Base-by-base conservation (phyloP, 2,797 vertebrate genomes). In the Threskiornis aethiopicus region DNA sequence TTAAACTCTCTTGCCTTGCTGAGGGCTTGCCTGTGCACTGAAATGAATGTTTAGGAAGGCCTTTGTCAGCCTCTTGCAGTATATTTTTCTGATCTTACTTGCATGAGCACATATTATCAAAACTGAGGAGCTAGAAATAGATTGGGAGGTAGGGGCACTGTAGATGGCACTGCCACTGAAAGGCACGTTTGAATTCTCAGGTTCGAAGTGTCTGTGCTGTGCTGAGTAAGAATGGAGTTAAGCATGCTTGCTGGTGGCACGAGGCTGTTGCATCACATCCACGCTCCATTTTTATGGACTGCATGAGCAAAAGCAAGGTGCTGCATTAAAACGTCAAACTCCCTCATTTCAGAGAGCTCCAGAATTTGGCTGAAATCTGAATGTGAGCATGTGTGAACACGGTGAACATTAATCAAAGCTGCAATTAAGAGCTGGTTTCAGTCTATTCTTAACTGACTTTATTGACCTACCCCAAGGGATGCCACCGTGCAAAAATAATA, bases 41-140 rank as follows among this genome's bases (percentile, higher is more conserved):
- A 81, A 66, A 75, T 46, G 2, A 55, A 64, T 7, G 3, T 90
- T 81, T 66, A 76, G 75, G 20, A 58, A 81, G 72, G 20, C 16
- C 51, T 72, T 61, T 87, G 29, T 54, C 21, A 76, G 29, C 24
- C 10, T 85, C 46, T 61, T 69, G 16, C 22, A 33, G 22, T 37
- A 11, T 69, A 17, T 76, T 65, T 65, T 93, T 79, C 42, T 87
- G 17, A 35, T 69, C 26, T 71, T 64, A n/a, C 26, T 64, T 87
- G 26, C 1, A 0, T 72, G 25, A 41, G 16, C 1, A 8, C 9
- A 0, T 66, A 10, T 33, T 71, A 49, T 58, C n/a, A 69, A 78
- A 96, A 76, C 7, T 35, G 49, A n/a, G 54, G 15, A 52, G 13
- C 28, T 72, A 22, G 46, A 71, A 79, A 46, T 65, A 42, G 44